Percentiles rank a stretch among this genome's conserved stretches.
Conservation (phyloP, 1,140 invertebrate genomes). For the Pseudomyrmex pallidus region DNA sequence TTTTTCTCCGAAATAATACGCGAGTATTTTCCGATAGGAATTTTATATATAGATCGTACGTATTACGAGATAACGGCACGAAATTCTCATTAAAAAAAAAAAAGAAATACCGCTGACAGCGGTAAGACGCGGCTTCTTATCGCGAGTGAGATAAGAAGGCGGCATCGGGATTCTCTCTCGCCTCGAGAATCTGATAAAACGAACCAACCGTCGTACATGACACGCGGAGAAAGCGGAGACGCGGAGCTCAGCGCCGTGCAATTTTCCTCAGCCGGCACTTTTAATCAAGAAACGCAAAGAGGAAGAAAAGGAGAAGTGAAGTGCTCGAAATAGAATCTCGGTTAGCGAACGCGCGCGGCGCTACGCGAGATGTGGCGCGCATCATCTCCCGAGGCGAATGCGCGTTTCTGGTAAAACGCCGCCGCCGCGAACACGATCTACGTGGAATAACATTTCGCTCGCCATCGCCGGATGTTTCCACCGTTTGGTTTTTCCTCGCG, state of each 20-base stretch:
- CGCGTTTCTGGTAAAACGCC: conserved; percentile 47
- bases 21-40: background rate
- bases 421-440: conserved; percentile 38
- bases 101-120: background rate
- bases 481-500: conserved; percentile 42
- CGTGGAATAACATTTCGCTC: conserved; percentile 54
- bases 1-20: background rate
- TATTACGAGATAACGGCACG: background rate
- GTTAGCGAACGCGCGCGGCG: conserved; percentile 18
- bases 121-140: background rate
- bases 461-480: conserved; percentile 33
- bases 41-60: background rate
- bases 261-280: conserved; percentile 56
- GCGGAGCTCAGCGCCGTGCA: conserved; percentile 11
- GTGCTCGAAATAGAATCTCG: conserved; percentile 51
- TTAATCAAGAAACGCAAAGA: conserved; percentile 52
- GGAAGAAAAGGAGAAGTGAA: conserved; percentile 3
- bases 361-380: background rate
- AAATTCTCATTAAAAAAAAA: background rate
- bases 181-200: conserved; percentile 27
- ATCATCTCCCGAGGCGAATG: conserved; percentile 16
- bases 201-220: conserved; percentile 31
- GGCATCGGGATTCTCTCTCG: background rate
- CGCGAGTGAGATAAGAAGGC: conserved; percentile 3
- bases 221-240: background rate